Base-by-base conservation (phyloP, 2,113 vertebrate species). In the Candoia aspera region DNA sequence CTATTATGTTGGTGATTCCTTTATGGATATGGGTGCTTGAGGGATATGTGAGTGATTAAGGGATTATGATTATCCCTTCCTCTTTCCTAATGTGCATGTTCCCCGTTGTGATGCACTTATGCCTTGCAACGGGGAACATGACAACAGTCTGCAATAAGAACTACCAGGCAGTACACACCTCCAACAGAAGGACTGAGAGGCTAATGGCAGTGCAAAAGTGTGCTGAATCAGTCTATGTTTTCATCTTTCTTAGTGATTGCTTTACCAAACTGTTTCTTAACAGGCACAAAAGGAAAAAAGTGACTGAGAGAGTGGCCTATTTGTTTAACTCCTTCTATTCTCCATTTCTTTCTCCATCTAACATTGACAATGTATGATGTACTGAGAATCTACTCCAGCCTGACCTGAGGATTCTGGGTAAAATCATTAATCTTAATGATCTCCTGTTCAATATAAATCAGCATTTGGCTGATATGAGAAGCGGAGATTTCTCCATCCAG, bases 341-440 rank as follows among this genome's bases (percentile, higher is more conserved):
- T 92, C 94, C 93, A 94, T 92, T 95, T 95, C 91, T 88, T 94
- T 90, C 94, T 84, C 73, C 58, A 90, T 59, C 53, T 95, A 92
- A 88, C 94, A 91, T 95, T 95, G 96, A 83, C 42, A 60, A 88
- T 57, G 37, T 68, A 33, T 89, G 91, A 90, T 83, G 92, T 95
- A 92, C 11, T 62, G 92, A 84, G 92, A 42, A 89, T 91, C 96
- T 96, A 98, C 92, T 97, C 95, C 93, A 98, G 95, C 89, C 94
- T 95, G 94, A 97, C 95, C 91, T 95, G 95, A 86, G 94, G 96
- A 86, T 97, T 97, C 95, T 97, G 97, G 92, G 94, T 97, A 95
- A 97, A 97, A 94, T 98, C 97, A 88, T 89, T 96, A 94, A 97
- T 96, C 91, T 95, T 97, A 96, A 97, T 95, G 94, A 97, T 93